Conservation (phyloP, 2,797 vertebrate species). For the Spinus olivaceus region DNA sequence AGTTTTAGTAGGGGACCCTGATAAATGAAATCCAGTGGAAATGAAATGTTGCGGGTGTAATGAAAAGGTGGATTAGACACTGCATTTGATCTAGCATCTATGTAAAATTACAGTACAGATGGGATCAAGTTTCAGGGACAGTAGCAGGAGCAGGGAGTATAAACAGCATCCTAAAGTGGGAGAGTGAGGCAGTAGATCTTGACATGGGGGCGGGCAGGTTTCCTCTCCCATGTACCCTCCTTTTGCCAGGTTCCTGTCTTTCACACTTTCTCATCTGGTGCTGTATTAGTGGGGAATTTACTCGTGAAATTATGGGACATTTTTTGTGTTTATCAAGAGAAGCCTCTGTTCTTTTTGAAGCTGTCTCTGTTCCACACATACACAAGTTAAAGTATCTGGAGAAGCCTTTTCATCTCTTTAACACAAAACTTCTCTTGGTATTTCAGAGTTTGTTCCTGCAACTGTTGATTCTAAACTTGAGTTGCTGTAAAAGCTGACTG, state of each 20-base stretch:
- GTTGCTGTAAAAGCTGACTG: constrained; percentile 4
- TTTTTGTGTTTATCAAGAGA: background rate
- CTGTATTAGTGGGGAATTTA: background rate
- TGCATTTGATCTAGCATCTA: background rate
- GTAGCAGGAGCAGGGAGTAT: background rate
- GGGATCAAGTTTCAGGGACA: background rate
- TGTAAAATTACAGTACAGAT: background rate
- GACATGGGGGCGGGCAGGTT: background rate
- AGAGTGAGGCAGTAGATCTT: background rate
- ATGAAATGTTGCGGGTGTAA: background rate
- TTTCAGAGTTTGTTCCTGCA: background rate
- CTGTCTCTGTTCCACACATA: background rate
- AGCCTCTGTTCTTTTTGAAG: background rate
- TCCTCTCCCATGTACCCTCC: background rate
- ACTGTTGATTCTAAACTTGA: background rate
- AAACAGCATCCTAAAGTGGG: background rate
- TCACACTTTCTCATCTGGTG: background rate
- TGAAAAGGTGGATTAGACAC: background rate
- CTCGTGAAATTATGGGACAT: background rate
- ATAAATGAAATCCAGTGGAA: background rate
- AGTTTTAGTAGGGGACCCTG: background rate
- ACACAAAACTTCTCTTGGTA: background rate
- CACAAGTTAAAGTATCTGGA: background rate
- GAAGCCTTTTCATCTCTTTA: background rate
- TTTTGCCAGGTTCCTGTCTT: background rate